phyloP scores from a whole-genome alignment of 2,113 vertebrate genomes.

The Crotophaga sulcirostris region DNA sequence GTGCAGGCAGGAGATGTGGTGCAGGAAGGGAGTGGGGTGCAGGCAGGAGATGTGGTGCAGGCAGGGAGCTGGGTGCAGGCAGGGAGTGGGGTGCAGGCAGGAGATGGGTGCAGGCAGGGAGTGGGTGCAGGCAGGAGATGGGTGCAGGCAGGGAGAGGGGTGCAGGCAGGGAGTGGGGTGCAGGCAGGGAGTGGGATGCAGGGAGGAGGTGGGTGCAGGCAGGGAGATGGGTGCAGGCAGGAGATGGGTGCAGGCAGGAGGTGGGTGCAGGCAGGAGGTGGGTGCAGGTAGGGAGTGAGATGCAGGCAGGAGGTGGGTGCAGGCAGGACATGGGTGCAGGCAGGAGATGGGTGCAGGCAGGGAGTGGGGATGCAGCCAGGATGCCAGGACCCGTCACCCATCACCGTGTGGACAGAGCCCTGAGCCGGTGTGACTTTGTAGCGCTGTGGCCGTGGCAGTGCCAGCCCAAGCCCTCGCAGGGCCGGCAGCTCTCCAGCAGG shows the following conservation, averaged over 20 bases:
- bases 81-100: not conserved
- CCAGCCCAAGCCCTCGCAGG: not conserved
- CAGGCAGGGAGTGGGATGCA: no score
- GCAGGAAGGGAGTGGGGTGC: not conserved
- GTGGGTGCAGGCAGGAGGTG: no score
- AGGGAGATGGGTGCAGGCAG: no score
- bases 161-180: no score
- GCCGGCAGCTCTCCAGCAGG: not conserved
- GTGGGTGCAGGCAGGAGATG: no score
- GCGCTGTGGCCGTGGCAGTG: rapidly evolving
- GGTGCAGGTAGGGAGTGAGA: no score
- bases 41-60: not conserved
- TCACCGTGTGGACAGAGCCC: not conserved
- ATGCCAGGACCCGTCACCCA: not conserved
- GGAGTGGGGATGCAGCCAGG: not conserved
- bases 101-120: no score
- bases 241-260: no score
- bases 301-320: no score
- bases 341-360: not conserved
- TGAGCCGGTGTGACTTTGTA: not conserved
- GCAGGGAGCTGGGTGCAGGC: not conserved
- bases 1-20: not conserved
- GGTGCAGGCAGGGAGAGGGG: no score
- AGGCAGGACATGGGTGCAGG: no score
- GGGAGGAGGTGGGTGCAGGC: no score